These are phyloP conservation scores for Rousettus madagascariensis DNA, from an alignment of 2,797 vertebrate genomes.

Conservation along the genomic window DNA sequence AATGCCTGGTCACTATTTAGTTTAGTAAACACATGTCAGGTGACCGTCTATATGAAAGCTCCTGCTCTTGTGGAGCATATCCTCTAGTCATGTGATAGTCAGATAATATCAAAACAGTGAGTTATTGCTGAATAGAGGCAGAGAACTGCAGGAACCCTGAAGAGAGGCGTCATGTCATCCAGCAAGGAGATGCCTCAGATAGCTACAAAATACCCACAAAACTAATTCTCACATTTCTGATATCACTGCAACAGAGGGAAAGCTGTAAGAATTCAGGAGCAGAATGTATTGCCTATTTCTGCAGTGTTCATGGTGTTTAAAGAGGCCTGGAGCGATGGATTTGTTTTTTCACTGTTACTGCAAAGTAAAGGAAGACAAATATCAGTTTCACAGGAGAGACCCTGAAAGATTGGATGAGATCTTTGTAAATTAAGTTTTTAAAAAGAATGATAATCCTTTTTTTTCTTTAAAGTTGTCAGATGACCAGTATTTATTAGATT, in stretches of 20 bases:
- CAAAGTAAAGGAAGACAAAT: neutral
- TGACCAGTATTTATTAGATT: neutral
- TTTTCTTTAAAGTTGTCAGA: neutral
- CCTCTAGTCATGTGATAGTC: neutral
- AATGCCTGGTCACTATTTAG: neutral
- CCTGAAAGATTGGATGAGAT: neutral
- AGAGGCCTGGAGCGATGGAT: rapidly evolving
- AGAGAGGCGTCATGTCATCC: neutral
- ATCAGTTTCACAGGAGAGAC: neutral
- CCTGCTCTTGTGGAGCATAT: neutral
- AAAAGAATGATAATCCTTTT: neutral
- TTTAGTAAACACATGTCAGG: neutral
- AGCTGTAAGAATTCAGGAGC: neutral
- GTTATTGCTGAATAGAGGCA: neutral
- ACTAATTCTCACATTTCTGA: neutral
- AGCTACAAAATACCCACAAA: neutral
- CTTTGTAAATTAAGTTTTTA: neutral
- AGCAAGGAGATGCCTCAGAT: neutral
- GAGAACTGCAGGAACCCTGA: rapidly evolving
- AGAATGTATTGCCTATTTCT: rapidly evolving
- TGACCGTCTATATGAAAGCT: neutral
- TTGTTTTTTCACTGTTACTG: neutral
- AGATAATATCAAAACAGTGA: neutral
- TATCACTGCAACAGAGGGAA: neutral
- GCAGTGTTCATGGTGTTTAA: neutral